Percentiles rank a stretch among this genome's conserved stretches.
Conservation (phyloP, 2,797 vertebrate genomes). For the Martes flavigula region DNA sequence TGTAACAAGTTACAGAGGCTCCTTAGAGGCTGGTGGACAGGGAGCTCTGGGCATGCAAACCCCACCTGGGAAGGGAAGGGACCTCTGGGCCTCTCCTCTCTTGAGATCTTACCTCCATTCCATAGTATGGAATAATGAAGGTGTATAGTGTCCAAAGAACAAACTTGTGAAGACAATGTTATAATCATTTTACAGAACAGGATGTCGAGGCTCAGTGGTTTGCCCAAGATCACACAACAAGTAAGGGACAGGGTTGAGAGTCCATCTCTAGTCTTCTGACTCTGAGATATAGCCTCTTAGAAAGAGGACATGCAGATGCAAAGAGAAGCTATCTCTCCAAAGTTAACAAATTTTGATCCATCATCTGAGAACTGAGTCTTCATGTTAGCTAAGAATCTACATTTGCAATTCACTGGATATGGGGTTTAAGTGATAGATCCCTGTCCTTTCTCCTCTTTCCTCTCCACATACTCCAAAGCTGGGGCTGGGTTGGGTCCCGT, state of each 20-base stretch:
- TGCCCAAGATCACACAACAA: not conserved
- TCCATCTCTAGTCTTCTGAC: not conserved
- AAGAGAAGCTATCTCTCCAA: not conserved
- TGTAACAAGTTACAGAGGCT: slow-evolving; percentile 78
- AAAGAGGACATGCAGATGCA: not conserved
- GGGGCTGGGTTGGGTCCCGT: not conserved
- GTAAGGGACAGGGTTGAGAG: not conserved
- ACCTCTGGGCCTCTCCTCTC: not conserved
- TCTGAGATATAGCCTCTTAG: not conserved
- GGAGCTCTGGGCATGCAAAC: slow-evolving; percentile 80
- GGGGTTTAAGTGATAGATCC: not conserved
- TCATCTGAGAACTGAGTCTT: not conserved
- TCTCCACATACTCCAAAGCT: not conserved
- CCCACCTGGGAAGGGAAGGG: slow-evolving; percentile 32
- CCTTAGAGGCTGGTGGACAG: slow-evolving; percentile 76
- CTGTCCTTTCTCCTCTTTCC: not conserved
- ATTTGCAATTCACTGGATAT: not conserved
- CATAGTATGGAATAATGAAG: not conserved
- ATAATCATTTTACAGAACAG: not conserved
- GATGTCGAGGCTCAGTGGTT: not conserved
- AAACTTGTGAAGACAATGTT: not conserved
- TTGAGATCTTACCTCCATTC: not conserved
- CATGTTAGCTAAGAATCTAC: not conserved
- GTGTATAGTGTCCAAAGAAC: not conserved
- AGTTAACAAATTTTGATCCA: not conserved